Percentiles rank a stretch among this genome's conserved stretches.
These are phyloP conservation scores for Siderastrea radians DNA, from an alignment of 92 coral and sea anemone species.

Conservation along the genomic window DNA sequence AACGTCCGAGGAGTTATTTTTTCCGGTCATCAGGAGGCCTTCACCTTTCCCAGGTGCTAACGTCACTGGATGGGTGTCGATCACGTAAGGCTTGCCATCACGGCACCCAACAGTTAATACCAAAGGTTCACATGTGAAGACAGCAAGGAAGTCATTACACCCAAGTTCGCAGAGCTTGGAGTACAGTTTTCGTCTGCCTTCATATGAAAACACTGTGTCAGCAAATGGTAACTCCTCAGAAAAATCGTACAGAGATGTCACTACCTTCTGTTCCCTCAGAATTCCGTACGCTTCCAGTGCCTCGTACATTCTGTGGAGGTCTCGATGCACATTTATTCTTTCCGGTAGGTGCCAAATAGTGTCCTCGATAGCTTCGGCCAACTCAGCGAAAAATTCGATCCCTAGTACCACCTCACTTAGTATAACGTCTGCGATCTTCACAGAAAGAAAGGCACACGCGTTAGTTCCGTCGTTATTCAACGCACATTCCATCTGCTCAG, in stretches of 20 bases:
- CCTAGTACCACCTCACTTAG: slow-evolving; percentile 17
- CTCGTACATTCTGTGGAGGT: slow-evolving; percentile 38
- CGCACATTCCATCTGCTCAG: slow-evolving; percentile 22
- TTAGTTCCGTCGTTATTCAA: slow-evolving; percentile 45
- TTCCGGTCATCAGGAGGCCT: background rate
- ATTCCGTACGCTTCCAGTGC: slow-evolving; percentile 58
- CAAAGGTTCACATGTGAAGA: slow-evolving; percentile 28
- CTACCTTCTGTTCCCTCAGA: slow-evolving; percentile 15
- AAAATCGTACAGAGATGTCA: slow-evolving; percentile 31
- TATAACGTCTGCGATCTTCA: slow-evolving; percentile 37
- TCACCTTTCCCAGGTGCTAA: slow-evolving; percentile 14
- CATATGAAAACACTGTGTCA: slow-evolving; percentile 34
- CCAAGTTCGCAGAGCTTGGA: slow-evolving; percentile 24
- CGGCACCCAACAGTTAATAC: slow-evolving; percentile 5
- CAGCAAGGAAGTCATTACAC: slow-evolving; percentile 13
- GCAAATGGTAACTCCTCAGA: slow-evolving; percentile 58
- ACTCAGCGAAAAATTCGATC: slow-evolving; percentile 19
- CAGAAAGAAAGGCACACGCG: slow-evolving; percentile 42
- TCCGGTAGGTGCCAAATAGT: slow-evolving; percentile 16
- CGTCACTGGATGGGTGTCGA: background rate
- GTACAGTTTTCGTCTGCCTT: slow-evolving; percentile 49
- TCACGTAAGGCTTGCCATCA: slow-evolving; percentile 13
- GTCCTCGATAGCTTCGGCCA: background rate
- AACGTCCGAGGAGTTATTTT: background rate
- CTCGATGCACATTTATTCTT: slow-evolving; percentile 45